Conservation (phyloP, 53 echinoderm and acorn worm genomes). For the Antedon mediterranea region DNA sequence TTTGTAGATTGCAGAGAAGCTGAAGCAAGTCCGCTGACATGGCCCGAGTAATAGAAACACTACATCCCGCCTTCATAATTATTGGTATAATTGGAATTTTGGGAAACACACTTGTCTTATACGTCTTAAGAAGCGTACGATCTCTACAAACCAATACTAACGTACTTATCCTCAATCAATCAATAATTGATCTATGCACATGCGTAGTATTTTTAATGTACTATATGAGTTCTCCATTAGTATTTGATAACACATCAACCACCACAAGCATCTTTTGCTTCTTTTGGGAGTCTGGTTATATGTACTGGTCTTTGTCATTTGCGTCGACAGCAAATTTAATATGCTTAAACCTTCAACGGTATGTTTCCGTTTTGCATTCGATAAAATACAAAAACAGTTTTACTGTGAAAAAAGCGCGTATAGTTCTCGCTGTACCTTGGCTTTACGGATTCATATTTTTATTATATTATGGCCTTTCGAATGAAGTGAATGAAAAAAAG, state of each 20-base stretch:
- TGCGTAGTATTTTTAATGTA: conserved; percentile 50
- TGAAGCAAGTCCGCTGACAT: no score
- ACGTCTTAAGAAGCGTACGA: conserved; percentile 28
- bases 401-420: conserved; percentile 29
- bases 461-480: conserved; percentile 42
- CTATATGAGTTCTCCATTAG: conserved; percentile 19
- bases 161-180: conserved; percentile 57
- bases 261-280: conserved; percentile 20
- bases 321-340: conserved; percentile 65
- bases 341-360: conserved; percentile 50
- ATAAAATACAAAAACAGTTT: conserved; percentile 47
- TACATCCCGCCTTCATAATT: conserved; percentile 15
- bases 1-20: no score
- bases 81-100: conserved; percentile 51
- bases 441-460: conserved; percentile 38
- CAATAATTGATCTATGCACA: conserved; percentile 51
- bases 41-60: no score
- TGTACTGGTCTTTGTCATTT: conserved; percentile 50
- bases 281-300: conserved; percentile 61
- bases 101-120: conserved; percentile 57
- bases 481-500: conserved; percentile 14
- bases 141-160: conserved; percentile 55
- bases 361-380: conserved; percentile 61
- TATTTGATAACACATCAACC: no score
- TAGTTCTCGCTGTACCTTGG: conserved; percentile 51